phyloP scores from a whole-genome alignment of 2,888 invertebrate genomes.

The Brachyptera putata region DNA sequence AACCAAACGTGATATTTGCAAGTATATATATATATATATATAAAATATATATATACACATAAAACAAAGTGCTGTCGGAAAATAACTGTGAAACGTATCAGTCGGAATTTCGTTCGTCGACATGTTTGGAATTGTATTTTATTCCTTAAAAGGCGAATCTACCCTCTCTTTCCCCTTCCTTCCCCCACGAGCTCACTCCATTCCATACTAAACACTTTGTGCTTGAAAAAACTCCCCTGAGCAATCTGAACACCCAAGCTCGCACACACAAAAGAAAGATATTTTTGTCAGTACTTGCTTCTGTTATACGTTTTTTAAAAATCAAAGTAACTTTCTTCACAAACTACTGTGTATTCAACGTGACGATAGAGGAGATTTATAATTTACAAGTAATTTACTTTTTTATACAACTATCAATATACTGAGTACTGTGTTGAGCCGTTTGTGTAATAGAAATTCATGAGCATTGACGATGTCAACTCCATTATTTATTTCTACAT shows the following conservation, averaged over 20 bases:
- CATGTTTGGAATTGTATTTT: not conserved
- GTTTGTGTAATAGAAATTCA: not conserved
- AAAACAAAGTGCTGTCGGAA: too few relatives aligned
- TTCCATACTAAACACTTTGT: too few relatives aligned
- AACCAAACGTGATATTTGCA: too few relatives aligned
- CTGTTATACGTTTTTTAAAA: not conserved
- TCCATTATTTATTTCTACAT: too few relatives aligned
- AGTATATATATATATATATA: too few relatives aligned
- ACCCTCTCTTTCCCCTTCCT: not conserved
- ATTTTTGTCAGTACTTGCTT: not conserved
- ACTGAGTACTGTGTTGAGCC: not conserved
- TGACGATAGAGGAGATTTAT: too few relatives aligned
- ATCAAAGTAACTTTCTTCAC: conserved; percentile 6
- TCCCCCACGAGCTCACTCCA: too few relatives aligned
- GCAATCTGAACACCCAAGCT: not conserved
- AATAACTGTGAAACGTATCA: too few relatives aligned
- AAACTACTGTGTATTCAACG: not conserved
- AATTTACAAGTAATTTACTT: conserved; percentile 5
- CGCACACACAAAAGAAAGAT: not conserved
- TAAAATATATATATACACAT: too few relatives aligned
- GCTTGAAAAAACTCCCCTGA: conserved; percentile 5
- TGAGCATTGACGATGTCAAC: too few relatives aligned
- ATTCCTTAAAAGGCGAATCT: not conserved
- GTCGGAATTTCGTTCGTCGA: not conserved
- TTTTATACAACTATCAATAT: too few relatives aligned